These are phyloP conservation scores for Celastrina argiolus DNA, from an alignment of 2,888 invertebrate species.

Conservation along the genomic window DNA sequence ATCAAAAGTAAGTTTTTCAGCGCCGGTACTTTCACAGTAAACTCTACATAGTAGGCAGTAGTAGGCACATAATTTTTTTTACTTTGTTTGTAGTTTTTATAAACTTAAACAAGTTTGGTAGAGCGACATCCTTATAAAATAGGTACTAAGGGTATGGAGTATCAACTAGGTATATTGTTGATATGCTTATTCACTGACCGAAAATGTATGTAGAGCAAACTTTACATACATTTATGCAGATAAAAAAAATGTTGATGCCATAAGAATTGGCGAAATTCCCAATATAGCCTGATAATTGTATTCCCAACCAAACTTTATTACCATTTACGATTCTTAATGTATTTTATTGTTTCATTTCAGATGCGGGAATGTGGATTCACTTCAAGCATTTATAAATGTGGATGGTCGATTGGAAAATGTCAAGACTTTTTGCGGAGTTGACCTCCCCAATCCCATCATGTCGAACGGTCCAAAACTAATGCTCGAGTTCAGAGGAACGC, in stretches of 20 bases:
- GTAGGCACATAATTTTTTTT: too few relatives aligned
- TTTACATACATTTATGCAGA: too few relatives aligned
- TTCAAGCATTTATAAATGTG: slow-evolving; percentile 88
- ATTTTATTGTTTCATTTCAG: slow-evolving; percentile 67
- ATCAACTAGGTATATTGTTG: too few relatives aligned
- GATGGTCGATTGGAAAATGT: slow-evolving; percentile 91
- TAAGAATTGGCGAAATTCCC: background rate
- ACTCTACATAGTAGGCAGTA: too few relatives aligned
- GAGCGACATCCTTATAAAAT: too few relatives aligned
- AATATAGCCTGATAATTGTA: background rate
- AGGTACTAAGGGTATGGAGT: too few relatives aligned
- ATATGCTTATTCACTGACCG: too few relatives aligned
- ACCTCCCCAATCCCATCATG: slow-evolving; percentile 92
- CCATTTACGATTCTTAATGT: background rate
- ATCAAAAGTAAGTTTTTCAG: too few relatives aligned
- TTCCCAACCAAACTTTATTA: background rate
- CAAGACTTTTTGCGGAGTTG: slow-evolving; percentile 90
- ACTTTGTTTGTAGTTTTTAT: too few relatives aligned
- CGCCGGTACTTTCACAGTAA: too few relatives aligned
- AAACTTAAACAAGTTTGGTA: too few relatives aligned
- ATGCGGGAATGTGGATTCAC: slow-evolving; percentile 87
- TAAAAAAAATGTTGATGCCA: background rate
- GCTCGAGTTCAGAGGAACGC: slow-evolving; percentile 89
- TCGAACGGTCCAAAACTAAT: slow-evolving; percentile 92
- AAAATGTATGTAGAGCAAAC: too few relatives aligned